These are phyloP conservation scores for Odontesthes bonariensis DNA, from an alignment of 2,113 vertebrate species.

Conservation along the genomic window DNA sequence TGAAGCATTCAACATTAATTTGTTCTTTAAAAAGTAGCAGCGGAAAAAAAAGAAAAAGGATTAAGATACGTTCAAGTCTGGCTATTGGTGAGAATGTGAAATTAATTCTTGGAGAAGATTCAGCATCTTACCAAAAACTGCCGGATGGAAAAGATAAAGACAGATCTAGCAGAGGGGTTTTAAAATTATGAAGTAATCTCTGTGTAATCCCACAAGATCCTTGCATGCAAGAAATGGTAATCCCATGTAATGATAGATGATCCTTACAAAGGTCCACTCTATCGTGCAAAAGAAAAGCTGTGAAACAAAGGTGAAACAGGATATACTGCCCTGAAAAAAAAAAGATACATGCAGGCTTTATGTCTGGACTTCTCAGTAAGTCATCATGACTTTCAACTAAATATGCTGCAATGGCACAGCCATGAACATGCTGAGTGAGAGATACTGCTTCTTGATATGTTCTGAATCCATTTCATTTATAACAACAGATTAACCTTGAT, in stretches of 20 bases:
- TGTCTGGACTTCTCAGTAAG: conserved; percentile 48
- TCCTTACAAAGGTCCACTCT: conserved; percentile 70
- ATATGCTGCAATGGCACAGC: conserved; percentile 64
- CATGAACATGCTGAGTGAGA: conserved; percentile 56
- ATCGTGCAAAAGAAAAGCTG: conserved; percentile 55
- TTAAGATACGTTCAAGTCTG: neutral
- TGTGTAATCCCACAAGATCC: conserved; percentile 80
- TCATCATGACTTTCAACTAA: conserved; percentile 59
- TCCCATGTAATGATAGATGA: conserved; percentile 79
- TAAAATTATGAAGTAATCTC: conserved; percentile 81
- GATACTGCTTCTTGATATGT: conserved; percentile 66
- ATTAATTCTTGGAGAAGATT: conserved; percentile 25
- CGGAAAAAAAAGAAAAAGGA: neutral
- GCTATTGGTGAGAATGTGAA: neutral
- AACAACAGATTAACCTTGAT: conserved; percentile 82
- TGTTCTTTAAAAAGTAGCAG: conserved; percentile 11
- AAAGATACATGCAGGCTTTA: conserved; percentile 38
- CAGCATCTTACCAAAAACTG: conserved; percentile 56
- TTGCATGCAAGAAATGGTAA: conserved; percentile 78
- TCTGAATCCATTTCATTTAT: conserved; percentile 75
- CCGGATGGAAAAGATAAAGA: conserved; percentile 67
- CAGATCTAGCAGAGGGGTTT: conserved; percentile 64
- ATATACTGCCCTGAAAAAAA: conserved; percentile 3
- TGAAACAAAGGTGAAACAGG: conserved; percentile 49
- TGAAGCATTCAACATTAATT: neutral